Percentiles rank a stretch among this genome's conserved stretches.
These are phyloP conservation scores for Ammodytes marinus DNA, from an alignment of 2,113 vertebrate species.

Conservation along the genomic window DNA sequence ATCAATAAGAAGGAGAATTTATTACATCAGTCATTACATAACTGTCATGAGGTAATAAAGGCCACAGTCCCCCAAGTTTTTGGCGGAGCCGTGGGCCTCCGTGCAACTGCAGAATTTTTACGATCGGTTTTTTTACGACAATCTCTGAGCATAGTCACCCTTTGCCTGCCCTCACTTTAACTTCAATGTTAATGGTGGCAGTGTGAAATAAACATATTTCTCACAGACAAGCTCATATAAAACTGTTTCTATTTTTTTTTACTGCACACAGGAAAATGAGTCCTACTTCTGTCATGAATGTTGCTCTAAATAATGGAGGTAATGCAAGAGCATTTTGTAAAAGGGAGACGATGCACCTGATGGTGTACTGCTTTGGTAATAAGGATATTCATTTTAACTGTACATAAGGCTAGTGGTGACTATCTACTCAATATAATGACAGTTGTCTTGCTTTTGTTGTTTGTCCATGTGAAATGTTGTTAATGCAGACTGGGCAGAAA, in stretches of 20 bases:
- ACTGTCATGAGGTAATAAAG: constrained; percentile 67
- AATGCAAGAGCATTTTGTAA: constrained; percentile 2
- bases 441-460: neutral
- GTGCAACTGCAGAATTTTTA: constrained; percentile 43
- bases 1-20: constrained; percentile 50
- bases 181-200: constrained; percentile 10
- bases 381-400: neutral
- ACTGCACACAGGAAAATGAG: constrained; percentile 11
- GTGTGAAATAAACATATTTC: constrained; percentile 49
- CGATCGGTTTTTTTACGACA: constrained; percentile 25
- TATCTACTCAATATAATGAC: no score
- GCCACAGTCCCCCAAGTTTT: constrained; percentile 21
- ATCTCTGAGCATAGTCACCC: constrained; percentile 24
- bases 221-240: constrained; percentile 15
- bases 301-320: constrained; percentile 20
- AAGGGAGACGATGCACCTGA: constrained; percentile 25
- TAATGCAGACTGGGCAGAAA: neutral
- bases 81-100: neutral
- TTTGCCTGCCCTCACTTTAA: constrained; percentile 36
- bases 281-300: constrained; percentile 21
- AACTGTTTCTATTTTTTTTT: neutral
- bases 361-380: neutral
- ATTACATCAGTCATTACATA: constrained; percentile 58
- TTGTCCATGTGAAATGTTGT: neutral
- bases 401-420: neutral